Conservation (phyloP, 2,888 invertebrate genomes). For the Lacanobia oleracea region DNA sequence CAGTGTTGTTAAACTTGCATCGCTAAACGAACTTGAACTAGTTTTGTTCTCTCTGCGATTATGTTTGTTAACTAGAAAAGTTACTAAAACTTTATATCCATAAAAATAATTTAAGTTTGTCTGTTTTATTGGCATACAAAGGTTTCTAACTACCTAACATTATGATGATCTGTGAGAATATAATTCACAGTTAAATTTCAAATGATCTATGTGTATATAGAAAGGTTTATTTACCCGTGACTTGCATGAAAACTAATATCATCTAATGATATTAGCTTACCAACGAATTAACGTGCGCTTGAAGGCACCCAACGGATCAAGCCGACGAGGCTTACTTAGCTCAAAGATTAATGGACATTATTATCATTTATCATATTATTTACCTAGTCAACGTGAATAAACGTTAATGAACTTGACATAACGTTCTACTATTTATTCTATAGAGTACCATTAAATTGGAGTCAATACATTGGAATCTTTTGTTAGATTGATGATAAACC, state of each 20-base stretch:
- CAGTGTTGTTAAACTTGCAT: background rate
- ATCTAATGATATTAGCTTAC: slow-evolving; percentile 33
- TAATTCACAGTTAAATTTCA: background rate
- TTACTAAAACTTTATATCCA: background rate
- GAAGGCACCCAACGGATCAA: slow-evolving; percentile 8
- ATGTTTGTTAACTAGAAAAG: background rate
- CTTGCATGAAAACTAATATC: slow-evolving; percentile 8
- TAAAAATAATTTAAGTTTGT: too few species aligned
- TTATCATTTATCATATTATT: slow-evolving; percentile 38
- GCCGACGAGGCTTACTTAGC: slow-evolving; percentile 17
- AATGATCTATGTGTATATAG: background rate
- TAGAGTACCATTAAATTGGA: background rate
- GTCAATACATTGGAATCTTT: background rate
- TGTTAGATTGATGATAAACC: background rate
- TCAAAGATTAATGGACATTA: slow-evolving; percentile 30
- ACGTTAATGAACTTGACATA: slow-evolving; percentile 12
- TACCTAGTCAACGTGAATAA: slow-evolving; percentile 1
- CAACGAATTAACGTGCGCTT: slow-evolving; percentile 35
- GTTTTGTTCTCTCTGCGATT: background rate
- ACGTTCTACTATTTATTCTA: too few species aligned
- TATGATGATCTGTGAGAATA: background rate
- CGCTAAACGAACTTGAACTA: background rate
- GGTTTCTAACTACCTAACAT: too few species aligned
- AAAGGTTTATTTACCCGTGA: slow-evolving; percentile 7
- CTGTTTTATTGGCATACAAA: too few species aligned